phyloP scores from a whole-genome alignment of 2,888 invertebrate genomes.

The Strigamia crassipes region DNA sequence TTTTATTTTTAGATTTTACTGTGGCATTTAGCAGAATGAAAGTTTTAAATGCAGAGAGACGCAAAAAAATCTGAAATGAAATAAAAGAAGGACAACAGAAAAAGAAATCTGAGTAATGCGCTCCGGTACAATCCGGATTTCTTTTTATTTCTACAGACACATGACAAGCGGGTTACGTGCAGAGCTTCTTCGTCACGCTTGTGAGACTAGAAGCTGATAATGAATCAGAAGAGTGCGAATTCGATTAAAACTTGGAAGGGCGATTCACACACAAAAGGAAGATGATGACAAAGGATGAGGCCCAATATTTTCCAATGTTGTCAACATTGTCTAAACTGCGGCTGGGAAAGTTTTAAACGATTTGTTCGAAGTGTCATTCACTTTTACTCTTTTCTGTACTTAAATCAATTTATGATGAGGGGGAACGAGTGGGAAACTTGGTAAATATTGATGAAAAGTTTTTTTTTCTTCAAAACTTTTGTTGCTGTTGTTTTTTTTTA shows the following conservation, averaged over 20 bases:
- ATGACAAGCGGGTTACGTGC: slow-evolving; percentile 32
- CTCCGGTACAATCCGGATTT: neutral
- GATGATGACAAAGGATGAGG: slow-evolving; percentile 37
- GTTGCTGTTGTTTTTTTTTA: no score
- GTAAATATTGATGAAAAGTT: neutral
- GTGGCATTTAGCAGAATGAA: slow-evolving; percentile 8
- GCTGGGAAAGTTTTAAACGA: slow-evolving; percentile 8
- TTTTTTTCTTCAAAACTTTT: neutral
- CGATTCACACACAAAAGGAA: slow-evolving; percentile 17
- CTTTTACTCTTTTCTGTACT: neutral
- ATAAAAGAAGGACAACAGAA: neutral
- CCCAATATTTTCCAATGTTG: slow-evolving; percentile 26
- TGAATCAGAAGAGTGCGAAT: slow-evolving; percentile 34
- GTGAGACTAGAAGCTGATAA: slow-evolving; percentile 25
- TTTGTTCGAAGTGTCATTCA: neutral
- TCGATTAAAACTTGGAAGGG: slow-evolving; percentile 34
- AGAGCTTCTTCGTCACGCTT: neutral
- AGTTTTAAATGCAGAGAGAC: neutral
- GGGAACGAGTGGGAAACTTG: neutral
- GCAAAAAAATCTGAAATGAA: neutral
- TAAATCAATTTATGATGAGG: neutral
- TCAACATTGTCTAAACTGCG: neutral
- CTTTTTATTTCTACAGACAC: slow-evolving; percentile 4
- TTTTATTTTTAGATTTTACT: neutral
- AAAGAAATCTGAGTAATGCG: slow-evolving; percentile 9